Evolutionary conservation across 2,797 vertebrate genomes (phyloP).

Genomic region (Apodemus agrarius): DNA sequence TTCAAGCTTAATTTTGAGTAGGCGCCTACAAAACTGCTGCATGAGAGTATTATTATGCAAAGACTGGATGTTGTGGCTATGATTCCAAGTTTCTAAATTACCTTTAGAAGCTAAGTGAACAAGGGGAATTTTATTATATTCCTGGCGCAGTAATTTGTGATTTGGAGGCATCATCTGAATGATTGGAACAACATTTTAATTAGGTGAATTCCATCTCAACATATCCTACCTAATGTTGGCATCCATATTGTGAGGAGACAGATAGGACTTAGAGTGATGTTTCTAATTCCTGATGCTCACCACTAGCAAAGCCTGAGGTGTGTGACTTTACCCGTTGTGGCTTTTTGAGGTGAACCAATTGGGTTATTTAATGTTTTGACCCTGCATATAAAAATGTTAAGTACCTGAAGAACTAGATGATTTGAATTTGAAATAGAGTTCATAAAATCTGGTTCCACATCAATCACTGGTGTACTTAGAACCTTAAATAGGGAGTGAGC

Average conservation of each 20-base stretch:
- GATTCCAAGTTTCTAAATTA: slow-evolving; percentile 68
- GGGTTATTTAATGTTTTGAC: slow-evolving; percentile 55
- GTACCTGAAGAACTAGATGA: slow-evolving; percentile 56
- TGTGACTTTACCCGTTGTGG: background rate
- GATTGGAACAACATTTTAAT: slow-evolving; percentile 60
- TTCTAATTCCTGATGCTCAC: slow-evolving; percentile 51
- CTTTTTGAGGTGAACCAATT: slow-evolving; percentile 20
- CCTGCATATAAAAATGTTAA: slow-evolving; percentile 57
- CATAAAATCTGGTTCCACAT: slow-evolving; percentile 47
- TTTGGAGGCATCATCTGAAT: slow-evolving; percentile 62
- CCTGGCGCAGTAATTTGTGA: slow-evolving; percentile 46
- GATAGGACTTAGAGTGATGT: background rate
- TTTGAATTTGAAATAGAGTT: slow-evolving; percentile 67
- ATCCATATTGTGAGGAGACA: slow-evolving; percentile 57
- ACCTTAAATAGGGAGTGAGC: background rate
- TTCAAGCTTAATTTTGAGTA: slow-evolving; percentile 26
- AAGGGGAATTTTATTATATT: slow-evolving; percentile 59
- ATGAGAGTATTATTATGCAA: slow-evolving; percentile 63
- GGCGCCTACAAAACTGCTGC: slow-evolving; percentile 63
- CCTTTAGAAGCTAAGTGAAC: slow-evolving; percentile 64
- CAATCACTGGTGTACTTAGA: slow-evolving; percentile 27
- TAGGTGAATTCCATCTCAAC: background rate
- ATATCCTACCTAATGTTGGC: background rate
- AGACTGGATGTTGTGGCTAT: slow-evolving; percentile 49
- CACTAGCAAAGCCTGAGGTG: slow-evolving; percentile 28